Base-by-base conservation (phyloP, 2,113 vertebrate genomes). In the Oncorhynchus clarkii region DNA sequence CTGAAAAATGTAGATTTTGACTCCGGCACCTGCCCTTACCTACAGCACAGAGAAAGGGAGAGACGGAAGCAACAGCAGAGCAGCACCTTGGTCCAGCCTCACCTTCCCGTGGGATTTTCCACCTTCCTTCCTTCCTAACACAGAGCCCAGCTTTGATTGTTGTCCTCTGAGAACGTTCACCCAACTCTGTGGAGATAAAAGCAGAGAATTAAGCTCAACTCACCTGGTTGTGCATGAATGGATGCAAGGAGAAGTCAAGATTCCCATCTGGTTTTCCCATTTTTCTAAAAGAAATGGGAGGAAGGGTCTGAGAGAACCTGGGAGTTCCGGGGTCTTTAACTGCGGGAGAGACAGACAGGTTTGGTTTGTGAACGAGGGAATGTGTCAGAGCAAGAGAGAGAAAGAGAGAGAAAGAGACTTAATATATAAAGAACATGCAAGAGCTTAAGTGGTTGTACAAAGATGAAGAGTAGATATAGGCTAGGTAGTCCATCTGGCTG, bases 31-130 rank as follows among this genome's bases (percentile, higher is more conserved):
- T 76, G 72, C 66, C 49, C 81, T 78, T 74, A 84, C 75, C 79
- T 80, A 75, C 67, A 1, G 9, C 39, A 3, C 9, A 45, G 39
- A 11, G 75, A 67, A 72, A 72, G 74, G 77, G 68, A 26, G n/a
- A 48, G 78, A 73, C 79, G 79, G 78, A 84, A 81, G 86, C 74
- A 9, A 62, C 59, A 62, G 67, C 82, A 80, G 74, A 82, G 51
- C 71, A 75, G 68, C 79, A 81, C 80, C 80, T 75, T 71, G 64
- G 71, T 83, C 72, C 48, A 59, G 78, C 71, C 72, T 20, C 78
- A 79, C 84, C 84, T 88, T 84, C 57, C 79, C 67, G 0, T 54
- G 20, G 84, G 81, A 79, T 82, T 88, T 85, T 88, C 77, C 83
- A 81, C 54, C 31, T 71, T 54, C 51, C 51, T 54, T 54, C 67